Evolutionary conservation across 2,797 vertebrate genomes (phyloP), one percentile per base, ranked within the genome.

Genomic region (Xenopus petersii): DNA sequence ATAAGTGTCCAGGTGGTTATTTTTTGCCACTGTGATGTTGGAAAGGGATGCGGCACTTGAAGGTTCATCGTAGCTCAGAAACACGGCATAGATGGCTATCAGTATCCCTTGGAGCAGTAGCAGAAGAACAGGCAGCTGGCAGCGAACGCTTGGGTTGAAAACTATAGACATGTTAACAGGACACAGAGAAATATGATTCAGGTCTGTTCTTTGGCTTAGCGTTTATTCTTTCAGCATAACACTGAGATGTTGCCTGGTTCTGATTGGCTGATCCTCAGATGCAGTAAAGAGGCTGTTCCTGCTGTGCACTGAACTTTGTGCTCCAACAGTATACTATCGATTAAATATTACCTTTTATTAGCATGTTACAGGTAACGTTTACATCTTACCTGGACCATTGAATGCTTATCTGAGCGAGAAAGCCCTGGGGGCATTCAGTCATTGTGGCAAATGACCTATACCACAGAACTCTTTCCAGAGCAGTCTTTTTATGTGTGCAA

Each of bases 41-140:
- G 21, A 80, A 67, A 84, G 85, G 0, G 55, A 8, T 48, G 83
- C 83, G 0, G 86, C 81, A 0, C 88, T 80, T 0, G 85, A 79
- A 48, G 87, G 79, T 51, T 92, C 83, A 0, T 93, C 86, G 0
- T 93, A 94, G 5, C 87, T 91, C 77, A 93, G 58, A 64, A 93
- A 93, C 42, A 84, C 0, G 5, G 84, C 42, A 11, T 91, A 93
- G 61, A 93, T 85, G 54, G 74, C 63, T 10, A 93, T 79, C 16
- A 94, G 80, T 9, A 75, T 48, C 0, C 80, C 84, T 82, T 95
- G 89, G 48, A 88, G 73, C 68, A 91, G 82, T 0, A 89, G 74
- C 55, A 95, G 89, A 0, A 87, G 82, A 17, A 80, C 64, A 0
- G 92, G 91, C 68, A 94, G 81, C 36, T 88, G 88, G 51, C 87